phyloP scores from a whole-genome alignment of 1,140 invertebrate genomes.

The Eumaeus atala region DNA sequence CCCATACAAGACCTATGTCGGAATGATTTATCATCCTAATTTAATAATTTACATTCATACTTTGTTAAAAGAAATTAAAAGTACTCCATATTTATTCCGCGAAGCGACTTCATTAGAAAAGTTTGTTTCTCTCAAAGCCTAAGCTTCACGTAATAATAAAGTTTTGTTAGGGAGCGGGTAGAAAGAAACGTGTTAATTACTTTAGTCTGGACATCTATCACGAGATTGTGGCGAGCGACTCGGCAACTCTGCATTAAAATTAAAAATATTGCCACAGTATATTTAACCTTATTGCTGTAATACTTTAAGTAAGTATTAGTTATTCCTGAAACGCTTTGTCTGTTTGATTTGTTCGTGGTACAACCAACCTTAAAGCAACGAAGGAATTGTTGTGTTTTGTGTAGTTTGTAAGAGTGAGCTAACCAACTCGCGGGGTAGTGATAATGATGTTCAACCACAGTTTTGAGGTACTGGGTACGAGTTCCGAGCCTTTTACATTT shows the following conservation, averaged over 20 bases:
- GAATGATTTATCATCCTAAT: not conserved
- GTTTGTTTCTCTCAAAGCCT: slow-evolving; percentile 67
- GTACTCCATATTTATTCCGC: slow-evolving; percentile 59
- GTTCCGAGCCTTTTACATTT: no score
- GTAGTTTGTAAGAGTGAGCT: no score
- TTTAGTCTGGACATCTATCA: slow-evolving; percentile 47
- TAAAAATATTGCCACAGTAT: slow-evolving; percentile 7
- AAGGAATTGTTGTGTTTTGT: no score
- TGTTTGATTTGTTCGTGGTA: no score
- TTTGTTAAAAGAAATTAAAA: slow-evolving; percentile 66
- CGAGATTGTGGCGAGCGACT: slow-evolving; percentile 7
- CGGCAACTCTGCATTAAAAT: not conserved
- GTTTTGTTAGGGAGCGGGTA: slow-evolving; percentile 55
- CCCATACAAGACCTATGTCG: no score
- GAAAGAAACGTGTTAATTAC: slow-evolving; percentile 72
- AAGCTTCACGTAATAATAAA: slow-evolving; percentile 69
- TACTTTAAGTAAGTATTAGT: not conserved
- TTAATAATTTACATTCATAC: slow-evolving; percentile 34
- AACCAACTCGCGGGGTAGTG: no score
- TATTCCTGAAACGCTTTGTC: no score
- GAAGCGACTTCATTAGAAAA: slow-evolving; percentile 70
- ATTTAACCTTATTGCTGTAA: slow-evolving; percentile 4
- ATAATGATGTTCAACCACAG: no score
- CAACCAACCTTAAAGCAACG: no score
- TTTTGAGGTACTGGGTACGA: no score